phyloP scores from a whole-genome alignment of 2,797 vertebrate genomes.

The Syngnathus rostellatus region DNA sequence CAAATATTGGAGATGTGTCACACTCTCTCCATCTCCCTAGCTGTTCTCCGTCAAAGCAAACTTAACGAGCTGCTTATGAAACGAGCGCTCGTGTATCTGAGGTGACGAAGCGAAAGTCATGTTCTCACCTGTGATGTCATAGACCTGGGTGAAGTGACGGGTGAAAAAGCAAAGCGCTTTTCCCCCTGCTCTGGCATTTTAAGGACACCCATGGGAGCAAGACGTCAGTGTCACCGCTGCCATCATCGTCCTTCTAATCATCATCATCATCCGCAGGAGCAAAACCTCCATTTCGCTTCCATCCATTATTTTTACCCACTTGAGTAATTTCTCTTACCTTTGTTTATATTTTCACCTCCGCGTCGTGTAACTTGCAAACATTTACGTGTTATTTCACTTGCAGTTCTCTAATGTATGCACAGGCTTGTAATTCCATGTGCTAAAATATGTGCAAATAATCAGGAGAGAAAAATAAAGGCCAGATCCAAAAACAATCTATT shows the following conservation, averaged over 20 bases:
- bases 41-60: slow-evolving; percentile 2
- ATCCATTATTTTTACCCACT: not conserved
- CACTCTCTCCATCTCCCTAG: not conserved
- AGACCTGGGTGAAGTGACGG: slow-evolving; percentile 3
- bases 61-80: slow-evolving; percentile 7
- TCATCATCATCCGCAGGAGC: slow-evolving; percentile 15
- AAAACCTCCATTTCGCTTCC: slow-evolving; percentile 19
- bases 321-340: slow-evolving; percentile 9
- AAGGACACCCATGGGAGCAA: slow-evolving; percentile 29
- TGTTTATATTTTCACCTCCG: slow-evolving; percentile 11
- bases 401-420: not conserved
- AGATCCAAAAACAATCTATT: slow-evolving; percentile 4
- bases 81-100: slow-evolving; percentile 8
- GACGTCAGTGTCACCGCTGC: slow-evolving; percentile 23
- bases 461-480: not conserved
- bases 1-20: not conserved
- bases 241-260: not conserved
- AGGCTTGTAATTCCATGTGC: not conserved
- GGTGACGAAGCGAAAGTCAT: slow-evolving; percentile 17
- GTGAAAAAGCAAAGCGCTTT: slow-evolving; percentile 22
- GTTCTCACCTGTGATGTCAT: slow-evolving; percentile 41
- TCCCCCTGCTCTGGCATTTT: slow-evolving; percentile 29
- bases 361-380: not conserved
- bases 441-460: slow-evolving; percentile 10
- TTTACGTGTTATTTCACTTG: not conserved